Base-by-base conservation (phyloP, 2,888 invertebrate species). In the Agrilus cyanescens region DNA sequence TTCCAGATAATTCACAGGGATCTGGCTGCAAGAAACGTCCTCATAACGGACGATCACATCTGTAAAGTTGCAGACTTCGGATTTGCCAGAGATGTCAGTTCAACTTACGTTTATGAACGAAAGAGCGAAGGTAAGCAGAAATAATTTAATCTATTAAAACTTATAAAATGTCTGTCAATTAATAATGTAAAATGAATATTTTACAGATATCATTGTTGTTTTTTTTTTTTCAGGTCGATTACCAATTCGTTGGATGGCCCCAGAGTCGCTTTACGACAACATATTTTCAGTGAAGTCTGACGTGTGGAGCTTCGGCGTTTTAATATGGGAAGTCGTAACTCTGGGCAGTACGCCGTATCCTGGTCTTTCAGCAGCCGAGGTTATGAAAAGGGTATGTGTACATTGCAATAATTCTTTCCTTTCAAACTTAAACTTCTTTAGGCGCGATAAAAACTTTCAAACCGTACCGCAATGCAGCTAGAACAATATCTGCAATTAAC, bases 251-350 rank as follows among this genome's bases (percentile, higher is more conserved):
- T 95, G 95, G 95, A 94, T 95, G 94, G 90, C 94, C 0, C 90
- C 91, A 0, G 95, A 95, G 60, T 90, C 93, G 2, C 75, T 95
- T 2, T 90, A 88, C 63, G 93, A 95, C 61, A 93, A 93, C 60
- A 80, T 93, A 59, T 95, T 91, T 68, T 89, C 91, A 10, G 82
- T 86, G 2, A 91, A 93, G 66, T 90, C 91, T 2, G 95, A 95
- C 62, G 86, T 94, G 35, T 95, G 94, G 94, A 91, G 93, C 55
- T 95, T 93, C 57, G 94, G 94, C 0, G 84, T 95, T 12, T 73
- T 95, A 8, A 78, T 94, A 57, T 96, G 95, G 95, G 95, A 95
- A 69, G 89, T 95, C 38, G 89, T 94, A 8, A 94, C 95, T 0
- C 74, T 95, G 12, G 94, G 94, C 13, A 90, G 93, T 18, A 93